Conservation (phyloP, 2,113 vertebrate species). For the Oplegnathus fasciatus region DNA sequence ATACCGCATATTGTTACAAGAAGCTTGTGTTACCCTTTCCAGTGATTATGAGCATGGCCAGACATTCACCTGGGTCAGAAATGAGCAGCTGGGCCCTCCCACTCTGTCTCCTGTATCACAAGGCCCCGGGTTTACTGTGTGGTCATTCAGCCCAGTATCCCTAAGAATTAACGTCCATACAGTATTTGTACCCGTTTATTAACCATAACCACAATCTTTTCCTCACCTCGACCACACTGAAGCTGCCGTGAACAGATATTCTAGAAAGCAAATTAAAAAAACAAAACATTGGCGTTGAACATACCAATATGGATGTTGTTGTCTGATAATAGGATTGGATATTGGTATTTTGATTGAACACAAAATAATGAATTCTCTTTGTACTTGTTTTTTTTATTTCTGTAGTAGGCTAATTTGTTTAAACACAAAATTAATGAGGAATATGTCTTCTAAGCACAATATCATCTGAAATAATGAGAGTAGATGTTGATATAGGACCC, state of each 20-base stretch:
- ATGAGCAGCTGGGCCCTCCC: slow-evolving; percentile 7
- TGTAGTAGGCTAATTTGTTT: too few species aligned
- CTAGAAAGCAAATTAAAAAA: background rate
- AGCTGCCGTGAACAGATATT: background rate
- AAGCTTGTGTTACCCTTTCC: background rate
- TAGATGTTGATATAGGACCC: background rate
- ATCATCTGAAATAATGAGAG: background rate
- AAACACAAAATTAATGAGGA: background rate
- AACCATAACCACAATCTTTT: background rate
- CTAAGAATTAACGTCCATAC: too few species aligned
- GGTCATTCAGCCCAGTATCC: too few species aligned
- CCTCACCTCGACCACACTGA: background rate
- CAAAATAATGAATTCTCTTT: too few species aligned
- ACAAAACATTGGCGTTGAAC: background rate
- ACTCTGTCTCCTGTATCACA: background rate
- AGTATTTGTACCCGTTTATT: too few species aligned
- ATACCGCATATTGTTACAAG: background rate
- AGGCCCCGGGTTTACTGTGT: background rate
- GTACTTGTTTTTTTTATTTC: too few species aligned
- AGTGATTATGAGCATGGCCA: background rate
- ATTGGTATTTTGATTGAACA: background rate
- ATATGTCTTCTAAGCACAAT: background rate
- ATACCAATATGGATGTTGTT: background rate
- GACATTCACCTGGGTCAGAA: slow-evolving; percentile 6
- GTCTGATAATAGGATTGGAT: background rate